Evolutionary conservation across 2,797 vertebrate genomes (phyloP), one percentile per base, ranked within the genome.

Genomic region (Atherinosoma microstoma): DNA sequence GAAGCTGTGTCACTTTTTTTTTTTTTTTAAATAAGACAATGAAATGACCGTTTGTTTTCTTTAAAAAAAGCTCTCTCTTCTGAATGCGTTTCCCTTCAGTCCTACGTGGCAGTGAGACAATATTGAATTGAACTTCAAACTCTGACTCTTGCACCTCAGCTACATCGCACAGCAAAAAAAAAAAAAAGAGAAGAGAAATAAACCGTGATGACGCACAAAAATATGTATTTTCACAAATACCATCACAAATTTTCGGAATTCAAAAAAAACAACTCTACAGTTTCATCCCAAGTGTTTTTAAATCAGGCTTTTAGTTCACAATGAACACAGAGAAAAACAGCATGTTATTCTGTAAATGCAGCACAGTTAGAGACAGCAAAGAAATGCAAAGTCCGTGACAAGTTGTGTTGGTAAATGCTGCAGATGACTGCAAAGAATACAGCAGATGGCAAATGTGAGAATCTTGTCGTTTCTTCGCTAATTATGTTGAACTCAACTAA

Each of bases 71-170:
- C 81, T 51, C 49, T 80, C 49, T 80, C 73, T 76, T 83, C 35
- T 78, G 66, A 70, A 84, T 40, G 51, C 59, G 20, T 78, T 83
- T 87, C 76, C 79, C 74, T 75, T 91, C 78, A 59, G 82, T 85
- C 70, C 84, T 89, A 87, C 58, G 45, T 89, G 85, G 87, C 88
- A 88, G 86, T 89, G 88, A 90, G 84, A 91, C 73, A 76, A 72
- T 75, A 77, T 29, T 57, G 63, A 84, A 66, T 65, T 68, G 58
- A 83, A 83, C 67, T 70, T 87, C 56, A 67, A 64, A 73, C 57
- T 89, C 67, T 83, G 80, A 47, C 67, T 68, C 47, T 83, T 79
- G 72, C 77, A 83, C 77, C 63, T 84, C 64, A 13, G 73, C 89
- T 92, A 93, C 84, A 78, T 84, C 22, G 80, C 87, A 89, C 83